A percentile compares a stretch with the other conserved stretches of the same genome.
phyloP scores from a whole-genome alignment of 1,140 invertebrate species.

The Himalopsyche phryganea region DNA sequence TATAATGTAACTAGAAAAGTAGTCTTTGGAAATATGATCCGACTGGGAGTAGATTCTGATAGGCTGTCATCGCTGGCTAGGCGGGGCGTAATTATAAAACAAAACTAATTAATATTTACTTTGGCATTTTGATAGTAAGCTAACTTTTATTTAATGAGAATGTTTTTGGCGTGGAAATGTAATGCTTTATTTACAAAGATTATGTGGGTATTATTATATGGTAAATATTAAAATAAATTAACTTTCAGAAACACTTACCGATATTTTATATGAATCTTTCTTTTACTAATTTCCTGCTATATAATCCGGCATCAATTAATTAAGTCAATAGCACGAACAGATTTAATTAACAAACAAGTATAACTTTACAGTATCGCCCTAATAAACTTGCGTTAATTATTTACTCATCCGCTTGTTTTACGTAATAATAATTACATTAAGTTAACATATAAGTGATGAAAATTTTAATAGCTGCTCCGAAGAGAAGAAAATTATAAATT shows the following conservation, averaged over 20 bases:
- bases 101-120: too few relatives aligned
- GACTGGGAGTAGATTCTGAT: too few relatives aligned
- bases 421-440: neutral
- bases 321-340: slow-evolving; percentile 18
- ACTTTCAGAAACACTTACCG: slow-evolving; percentile 9
- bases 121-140: too few relatives aligned
- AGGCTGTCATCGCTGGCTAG: too few relatives aligned
- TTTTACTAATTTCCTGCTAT: slow-evolving; percentile 6
- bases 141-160: too few relatives aligned
- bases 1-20: too few relatives aligned
- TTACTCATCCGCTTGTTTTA: slow-evolving; percentile 3
- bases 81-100: too few relatives aligned
- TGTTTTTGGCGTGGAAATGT: too few relatives aligned
- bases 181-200: too few relatives aligned
- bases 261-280: slow-evolving; percentile 6
- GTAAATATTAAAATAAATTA: slow-evolving; percentile 1
- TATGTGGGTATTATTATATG: too few relatives aligned
- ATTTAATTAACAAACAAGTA: slow-evolving; percentile 18
- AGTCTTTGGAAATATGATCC: too few relatives aligned
- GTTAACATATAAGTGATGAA: neutral
- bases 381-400: slow-evolving; percentile 4
- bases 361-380: slow-evolving; percentile 3
- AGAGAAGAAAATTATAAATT: neutral
- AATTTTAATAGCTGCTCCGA: neutral
- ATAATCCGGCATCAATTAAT: slow-evolving; percentile 27